phyloP scores from a whole-genome alignment of 2,113 vertebrate species.

The Oceanites oceanicus region DNA sequence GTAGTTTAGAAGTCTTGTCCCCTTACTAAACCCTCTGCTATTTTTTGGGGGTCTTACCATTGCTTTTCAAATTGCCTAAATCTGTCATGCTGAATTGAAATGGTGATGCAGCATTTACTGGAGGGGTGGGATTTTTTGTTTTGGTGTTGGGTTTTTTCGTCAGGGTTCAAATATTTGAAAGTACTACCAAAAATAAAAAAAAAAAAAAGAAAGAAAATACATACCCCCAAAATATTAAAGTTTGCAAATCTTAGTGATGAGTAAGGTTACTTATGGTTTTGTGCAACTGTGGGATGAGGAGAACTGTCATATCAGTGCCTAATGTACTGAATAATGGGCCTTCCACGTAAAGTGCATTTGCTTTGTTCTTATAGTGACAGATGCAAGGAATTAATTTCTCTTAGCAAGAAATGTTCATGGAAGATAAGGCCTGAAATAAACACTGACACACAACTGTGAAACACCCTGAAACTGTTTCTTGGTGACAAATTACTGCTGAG shows the following conservation, averaged over 20 bases:
- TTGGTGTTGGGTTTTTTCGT: background rate
- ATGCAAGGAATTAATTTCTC: slow-evolving; percentile 70
- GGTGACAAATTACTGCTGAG: slow-evolving; percentile 60
- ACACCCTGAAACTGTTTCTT: slow-evolving; percentile 48
- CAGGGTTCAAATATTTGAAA: background rate
- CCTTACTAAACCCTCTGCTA: background rate
- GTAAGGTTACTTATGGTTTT: slow-evolving; percentile 25
- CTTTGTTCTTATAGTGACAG: slow-evolving; percentile 68
- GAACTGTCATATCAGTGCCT: slow-evolving; percentile 32
- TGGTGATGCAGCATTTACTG: background rate
- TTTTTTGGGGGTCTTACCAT: background rate
- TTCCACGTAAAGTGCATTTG: slow-evolving; percentile 44
- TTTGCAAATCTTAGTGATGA: background rate
- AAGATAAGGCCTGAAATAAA: slow-evolving; percentile 69
- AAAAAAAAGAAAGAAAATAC: background rate
- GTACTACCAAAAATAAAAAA: background rate
- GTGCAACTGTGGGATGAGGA: slow-evolving; percentile 28
- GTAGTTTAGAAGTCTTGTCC: background rate
- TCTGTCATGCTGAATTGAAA: background rate
- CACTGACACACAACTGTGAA: slow-evolving; percentile 39
- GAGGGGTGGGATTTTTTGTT: background rate
- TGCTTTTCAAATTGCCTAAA: background rate
- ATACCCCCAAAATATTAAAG: background rate
- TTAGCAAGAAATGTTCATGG: slow-evolving; percentile 59
- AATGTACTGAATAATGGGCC: slow-evolving; percentile 61